A percentile compares a stretch with the other conserved stretches of the same genome.
These are phyloP conservation scores for Pterobdella sp. DNA, from an alignment of 2,888 invertebrate genomes.

Conservation along the genomic window DNA sequence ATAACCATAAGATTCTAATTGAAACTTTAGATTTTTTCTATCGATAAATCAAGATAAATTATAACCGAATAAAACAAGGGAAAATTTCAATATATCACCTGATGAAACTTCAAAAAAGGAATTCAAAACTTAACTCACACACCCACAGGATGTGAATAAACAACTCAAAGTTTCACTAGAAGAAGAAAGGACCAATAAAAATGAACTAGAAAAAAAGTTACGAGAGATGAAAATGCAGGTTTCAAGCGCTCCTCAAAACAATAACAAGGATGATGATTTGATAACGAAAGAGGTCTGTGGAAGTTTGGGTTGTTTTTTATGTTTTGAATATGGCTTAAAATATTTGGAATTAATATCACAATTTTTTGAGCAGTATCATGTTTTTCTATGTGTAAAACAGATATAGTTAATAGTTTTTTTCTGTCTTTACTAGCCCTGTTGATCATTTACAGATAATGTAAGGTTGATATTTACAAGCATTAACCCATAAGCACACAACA, in stretches of 20 bases:
- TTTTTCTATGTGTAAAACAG: too few relatives aligned
- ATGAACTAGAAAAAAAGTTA: neutral
- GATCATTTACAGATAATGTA: too few relatives aligned
- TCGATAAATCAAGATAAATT: neutral
- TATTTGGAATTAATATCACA: too few relatives aligned
- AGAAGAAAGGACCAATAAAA: neutral
- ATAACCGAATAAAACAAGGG: neutral
- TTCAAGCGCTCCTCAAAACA: neutral
- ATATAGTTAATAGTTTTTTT: too few relatives aligned
- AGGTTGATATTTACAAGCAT: neutral
- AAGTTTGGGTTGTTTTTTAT: neutral
- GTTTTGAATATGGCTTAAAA: neutral
- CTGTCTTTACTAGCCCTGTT: too few relatives aligned
- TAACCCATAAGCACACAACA: neutral
- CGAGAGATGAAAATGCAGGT: neutral
- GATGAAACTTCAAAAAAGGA: too few relatives aligned
- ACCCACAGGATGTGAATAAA: conserved; percentile 45
- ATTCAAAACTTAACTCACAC: conserved; percentile 39
- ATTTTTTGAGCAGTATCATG: too few relatives aligned
- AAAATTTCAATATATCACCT: too few relatives aligned
- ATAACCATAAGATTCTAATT: neutral
- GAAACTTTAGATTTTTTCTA: neutral
- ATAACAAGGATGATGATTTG: neutral
- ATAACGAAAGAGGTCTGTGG: neutral
- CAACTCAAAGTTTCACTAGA: conserved; percentile 42